Percentiles rank a stretch among this genome's conserved stretches.
phyloP scores from a whole-genome alignment of 2,797 vertebrate genomes.

The Dallia pectoralis region DNA sequence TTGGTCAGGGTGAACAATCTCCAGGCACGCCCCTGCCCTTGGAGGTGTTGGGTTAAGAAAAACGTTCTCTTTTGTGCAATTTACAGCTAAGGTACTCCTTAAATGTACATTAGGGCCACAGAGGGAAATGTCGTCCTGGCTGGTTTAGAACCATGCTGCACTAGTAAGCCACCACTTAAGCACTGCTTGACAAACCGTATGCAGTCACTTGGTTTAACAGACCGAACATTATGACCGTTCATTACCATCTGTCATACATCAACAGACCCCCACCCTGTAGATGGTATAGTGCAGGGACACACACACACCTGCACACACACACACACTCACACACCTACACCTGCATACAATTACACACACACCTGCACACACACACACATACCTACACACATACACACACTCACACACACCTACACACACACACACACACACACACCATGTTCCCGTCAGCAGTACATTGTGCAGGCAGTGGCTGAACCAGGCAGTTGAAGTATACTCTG shows the following conservation, averaged over 20 bases:
- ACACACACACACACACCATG: neutral
- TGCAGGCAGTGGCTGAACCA: conserved; percentile 35
- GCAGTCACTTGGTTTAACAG: no score
- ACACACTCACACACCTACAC: conserved; percentile 18
- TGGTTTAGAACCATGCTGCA: no score
- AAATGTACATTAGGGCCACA: no score
- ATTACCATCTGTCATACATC: neutral
- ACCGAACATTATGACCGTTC: no score
- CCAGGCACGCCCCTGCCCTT: no score
- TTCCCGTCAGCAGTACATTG: conserved; percentile 52
- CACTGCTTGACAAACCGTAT: no score
- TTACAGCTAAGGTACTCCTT: no score
- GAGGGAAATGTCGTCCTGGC: no score
- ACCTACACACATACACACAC: conserved; percentile 18
- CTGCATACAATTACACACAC: neutral
- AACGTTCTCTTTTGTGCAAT: no score
- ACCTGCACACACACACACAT: conserved; percentile 24
- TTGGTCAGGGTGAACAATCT: no score
- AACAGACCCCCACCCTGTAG: neutral
- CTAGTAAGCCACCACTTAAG: no score
- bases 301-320: conserved; percentile 19
- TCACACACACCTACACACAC: neutral
- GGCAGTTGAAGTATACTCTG: conserved; percentile 51
- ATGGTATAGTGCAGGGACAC: neutral
- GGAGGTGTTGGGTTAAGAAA: no score